Conservation (phyloP, 2,797 vertebrate species). For the Xenopus petersii region DNA sequence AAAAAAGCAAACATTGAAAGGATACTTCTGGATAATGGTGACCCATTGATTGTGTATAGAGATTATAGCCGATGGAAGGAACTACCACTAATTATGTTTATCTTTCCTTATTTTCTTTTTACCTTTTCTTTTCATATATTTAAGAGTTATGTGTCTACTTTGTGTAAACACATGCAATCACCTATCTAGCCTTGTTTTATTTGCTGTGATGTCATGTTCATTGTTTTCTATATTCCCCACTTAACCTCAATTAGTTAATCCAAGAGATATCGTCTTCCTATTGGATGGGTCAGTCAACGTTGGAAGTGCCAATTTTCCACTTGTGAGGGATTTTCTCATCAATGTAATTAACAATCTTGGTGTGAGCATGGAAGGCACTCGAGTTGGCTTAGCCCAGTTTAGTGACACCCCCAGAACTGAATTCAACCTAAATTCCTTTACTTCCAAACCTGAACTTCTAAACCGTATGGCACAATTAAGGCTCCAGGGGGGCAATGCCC, state of each 20-base stretch:
- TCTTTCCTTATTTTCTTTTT: not conserved
- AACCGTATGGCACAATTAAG: conserved; percentile 73
- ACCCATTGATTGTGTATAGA: not conserved
- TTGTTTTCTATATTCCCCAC: conserved; percentile 69
- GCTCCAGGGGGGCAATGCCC: conserved; percentile 74
- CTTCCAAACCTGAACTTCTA: conserved; percentile 77
- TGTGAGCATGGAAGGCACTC: conserved; percentile 80
- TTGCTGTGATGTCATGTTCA: conserved; percentile 60
- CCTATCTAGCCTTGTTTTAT: conserved; percentile 35
- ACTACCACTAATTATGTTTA: conserved; percentile 21
- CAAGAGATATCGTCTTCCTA: conserved; percentile 94
- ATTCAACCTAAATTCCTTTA: conserved; percentile 81
- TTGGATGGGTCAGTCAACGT: conserved; percentile 91
- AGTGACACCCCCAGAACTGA: conserved; percentile 79
- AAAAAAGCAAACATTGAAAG: too few species aligned
- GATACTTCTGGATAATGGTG: too few species aligned
- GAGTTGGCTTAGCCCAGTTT: conserved; percentile 89
- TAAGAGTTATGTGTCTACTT: conserved; percentile 56
- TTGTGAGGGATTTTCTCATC: conserved; percentile 83
- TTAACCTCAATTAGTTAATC: conserved; percentile 64
- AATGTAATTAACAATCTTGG: conserved; percentile 81
- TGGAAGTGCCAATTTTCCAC: conserved; percentile 78
- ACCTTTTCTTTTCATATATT: conserved; percentile 41
- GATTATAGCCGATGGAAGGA: conserved; percentile 25
- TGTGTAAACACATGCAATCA: conserved; percentile 62